Base-by-base conservation (phyloP, 64 coral and sea anemone genomes). In the Montipora sp. region DNA sequence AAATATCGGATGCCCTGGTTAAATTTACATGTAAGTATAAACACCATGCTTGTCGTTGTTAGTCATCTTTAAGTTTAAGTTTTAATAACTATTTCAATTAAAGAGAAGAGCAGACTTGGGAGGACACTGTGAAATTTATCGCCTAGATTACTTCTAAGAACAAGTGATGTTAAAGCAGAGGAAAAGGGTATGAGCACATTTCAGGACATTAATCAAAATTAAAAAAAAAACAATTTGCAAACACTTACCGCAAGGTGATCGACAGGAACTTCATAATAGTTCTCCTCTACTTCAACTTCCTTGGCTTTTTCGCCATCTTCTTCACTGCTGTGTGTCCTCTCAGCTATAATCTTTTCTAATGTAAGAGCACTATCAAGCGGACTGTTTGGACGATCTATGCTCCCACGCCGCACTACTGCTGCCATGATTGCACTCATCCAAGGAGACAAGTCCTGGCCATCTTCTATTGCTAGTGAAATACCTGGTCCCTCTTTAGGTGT, bases 381-480 rank as follows among this genome's bases (percentile, higher is more conserved):
- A 74, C 95, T 98, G 23, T 61, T 84, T 48, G 95, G 95, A 72
- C 84, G 53, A 55, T 84, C 87, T 8, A 44, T 88, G 48, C 83
- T 98, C 36, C 93, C 91, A 57, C 95, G 91, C 0, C 83, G 92
- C 47, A 98, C 95, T 27, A 53, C 92, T 9, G 95, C 95, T 7
- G 95, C 95, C 95, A 98, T 98, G 12, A 98, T 92, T 21, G 95
- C 92, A 77, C 92, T 98, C 95, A 98, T 98, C 95, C 95, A 98
- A 53, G 95, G 95, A n/a, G 95, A 98, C 22, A 98, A 70, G 47
- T 98, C 95, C 21, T 94, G 95, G 5, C 95, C 95, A 79, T 91
- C 92, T 50, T 98, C 95, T 59, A 98, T 94, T 7, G 95, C 95
- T 43, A 98, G 77, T 3, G 92, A 78, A 71, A 98, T 84, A 72